phyloP scores from a whole-genome alignment of 2,113 vertebrate species.

The Chionomys nivalis region DNA sequence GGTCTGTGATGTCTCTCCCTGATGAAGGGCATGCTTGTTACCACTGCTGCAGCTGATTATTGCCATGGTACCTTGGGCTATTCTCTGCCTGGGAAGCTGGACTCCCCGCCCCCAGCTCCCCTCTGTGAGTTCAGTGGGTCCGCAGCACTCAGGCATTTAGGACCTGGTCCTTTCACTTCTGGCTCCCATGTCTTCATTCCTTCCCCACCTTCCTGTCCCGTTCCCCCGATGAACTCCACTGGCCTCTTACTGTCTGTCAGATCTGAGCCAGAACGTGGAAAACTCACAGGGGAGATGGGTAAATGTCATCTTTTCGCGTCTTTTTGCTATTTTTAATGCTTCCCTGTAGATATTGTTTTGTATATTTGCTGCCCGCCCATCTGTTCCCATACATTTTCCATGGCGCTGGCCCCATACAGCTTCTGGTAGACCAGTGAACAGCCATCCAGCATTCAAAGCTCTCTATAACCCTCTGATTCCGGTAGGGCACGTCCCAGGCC shows the following conservation, averaged over 20 bases:
- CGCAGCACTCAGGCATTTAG: not conserved
- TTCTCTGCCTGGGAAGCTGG: not conserved
- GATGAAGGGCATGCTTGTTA: not conserved
- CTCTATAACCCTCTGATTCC: rapidly evolving
- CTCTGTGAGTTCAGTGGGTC: not conserved
- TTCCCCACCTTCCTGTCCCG: rapidly evolving
- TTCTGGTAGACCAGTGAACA: not conserved
- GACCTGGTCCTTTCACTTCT: not conserved
- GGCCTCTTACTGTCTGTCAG: rapidly evolving
- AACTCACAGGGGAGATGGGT: not conserved
- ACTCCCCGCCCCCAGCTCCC: not conserved
- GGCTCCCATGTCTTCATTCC: not conserved
- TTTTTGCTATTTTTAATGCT: not conserved
- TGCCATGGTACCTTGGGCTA: not conserved
- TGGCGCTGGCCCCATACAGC: not conserved
- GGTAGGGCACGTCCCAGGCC: not conserved
- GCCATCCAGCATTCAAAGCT: no score
- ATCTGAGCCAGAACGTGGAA: not conserved
- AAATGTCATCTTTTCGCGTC: not conserved
- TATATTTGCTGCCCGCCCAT: not conserved
- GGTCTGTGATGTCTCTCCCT: no score
- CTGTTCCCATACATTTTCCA: not conserved
- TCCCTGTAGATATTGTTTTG: rapidly evolving
- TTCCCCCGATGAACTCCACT: rapidly evolving
- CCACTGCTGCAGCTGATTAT: not conserved